Evolutionary conservation across 2,113 vertebrate species (phyloP).

Genomic region (Myodes glareolus): DNA sequence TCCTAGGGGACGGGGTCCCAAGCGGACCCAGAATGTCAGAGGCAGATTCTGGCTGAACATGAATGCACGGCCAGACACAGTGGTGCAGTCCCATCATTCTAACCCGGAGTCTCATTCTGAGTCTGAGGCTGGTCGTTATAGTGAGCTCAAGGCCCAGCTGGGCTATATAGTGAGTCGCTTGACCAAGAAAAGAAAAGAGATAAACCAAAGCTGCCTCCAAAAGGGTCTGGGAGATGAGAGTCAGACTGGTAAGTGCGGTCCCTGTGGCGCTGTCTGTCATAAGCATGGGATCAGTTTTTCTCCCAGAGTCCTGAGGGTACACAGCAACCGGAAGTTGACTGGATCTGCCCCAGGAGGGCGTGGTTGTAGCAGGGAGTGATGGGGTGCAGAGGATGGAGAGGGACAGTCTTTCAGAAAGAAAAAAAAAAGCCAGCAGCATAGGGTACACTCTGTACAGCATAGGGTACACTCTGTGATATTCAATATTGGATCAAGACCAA

Average conservation of each 20-base stretch:
- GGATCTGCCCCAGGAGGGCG: neutral
- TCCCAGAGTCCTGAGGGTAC: neutral
- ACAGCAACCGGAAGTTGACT: neutral
- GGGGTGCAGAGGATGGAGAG: too few species aligned
- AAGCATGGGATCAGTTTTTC: neutral
- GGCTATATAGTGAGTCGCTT: neutral
- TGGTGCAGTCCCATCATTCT: neutral
- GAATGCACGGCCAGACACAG: neutral
- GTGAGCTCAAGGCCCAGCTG: neutral
- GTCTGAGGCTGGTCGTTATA: neutral
- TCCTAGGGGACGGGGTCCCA: neutral
- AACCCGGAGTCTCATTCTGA: neutral
- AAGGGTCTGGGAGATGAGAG: neutral
- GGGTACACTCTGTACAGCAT: neutral
- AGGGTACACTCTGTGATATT: too few species aligned
- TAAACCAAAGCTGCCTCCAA: neutral
- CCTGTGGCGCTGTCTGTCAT: neutral
- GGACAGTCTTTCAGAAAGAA: neutral
- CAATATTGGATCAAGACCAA: slow-evolving; percentile 14
- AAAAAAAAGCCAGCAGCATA: neutral
- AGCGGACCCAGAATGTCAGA: neutral
- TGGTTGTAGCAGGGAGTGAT: neutral
- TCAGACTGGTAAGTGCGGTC: neutral
- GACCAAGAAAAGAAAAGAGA: neutral
- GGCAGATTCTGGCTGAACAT: neutral